Percentiles rank a stretch among this genome's conserved stretches.
phyloP scores from a whole-genome alignment of 2,113 vertebrate genomes.

The Capreolus pygargus region DNA sequence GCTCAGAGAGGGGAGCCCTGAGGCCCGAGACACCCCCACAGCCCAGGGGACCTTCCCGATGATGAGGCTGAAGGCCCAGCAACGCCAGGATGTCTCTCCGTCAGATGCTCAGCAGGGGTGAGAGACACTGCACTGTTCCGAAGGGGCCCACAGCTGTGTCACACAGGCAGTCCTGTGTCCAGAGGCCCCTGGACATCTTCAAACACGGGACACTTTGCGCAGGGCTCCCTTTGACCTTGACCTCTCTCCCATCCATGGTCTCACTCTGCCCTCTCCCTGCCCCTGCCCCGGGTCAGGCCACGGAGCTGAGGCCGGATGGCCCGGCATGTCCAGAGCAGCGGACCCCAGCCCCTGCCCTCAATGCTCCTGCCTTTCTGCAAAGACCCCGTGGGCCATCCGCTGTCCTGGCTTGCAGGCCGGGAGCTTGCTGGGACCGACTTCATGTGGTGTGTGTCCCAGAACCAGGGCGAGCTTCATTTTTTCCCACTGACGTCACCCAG shows the following conservation, averaged over 20 bases:
- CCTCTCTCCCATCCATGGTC: not conserved
- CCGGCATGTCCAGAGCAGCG: accelerated
- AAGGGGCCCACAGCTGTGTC: not conserved
- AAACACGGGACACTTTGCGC: accelerated
- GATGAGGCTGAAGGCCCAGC: accelerated
- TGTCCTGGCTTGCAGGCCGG: not conserved
- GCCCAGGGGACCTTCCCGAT: accelerated
- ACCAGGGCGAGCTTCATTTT: constrained; percentile 64
- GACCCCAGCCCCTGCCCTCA: not conserved
- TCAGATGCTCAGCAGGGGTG: accelerated
- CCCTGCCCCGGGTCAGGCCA: not conserved
- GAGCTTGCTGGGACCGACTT: not conserved
- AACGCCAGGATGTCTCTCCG: accelerated
- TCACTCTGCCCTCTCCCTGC: not conserved
- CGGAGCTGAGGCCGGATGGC: too few species aligned
- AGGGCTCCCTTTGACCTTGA: not conserved
- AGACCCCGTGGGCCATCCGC: accelerated
- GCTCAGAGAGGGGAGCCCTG: not conserved
- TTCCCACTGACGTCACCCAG: constrained; percentile 84
- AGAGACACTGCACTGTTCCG: accelerated
- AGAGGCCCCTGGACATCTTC: not conserved
- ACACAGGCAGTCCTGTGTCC: not conserved
- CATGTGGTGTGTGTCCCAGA: not conserved
- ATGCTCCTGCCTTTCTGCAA: not conserved
- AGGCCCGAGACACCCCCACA: not conserved